Conservation (phyloP, 1,140 invertebrate species). For the Cyclina sinensis region DNA sequence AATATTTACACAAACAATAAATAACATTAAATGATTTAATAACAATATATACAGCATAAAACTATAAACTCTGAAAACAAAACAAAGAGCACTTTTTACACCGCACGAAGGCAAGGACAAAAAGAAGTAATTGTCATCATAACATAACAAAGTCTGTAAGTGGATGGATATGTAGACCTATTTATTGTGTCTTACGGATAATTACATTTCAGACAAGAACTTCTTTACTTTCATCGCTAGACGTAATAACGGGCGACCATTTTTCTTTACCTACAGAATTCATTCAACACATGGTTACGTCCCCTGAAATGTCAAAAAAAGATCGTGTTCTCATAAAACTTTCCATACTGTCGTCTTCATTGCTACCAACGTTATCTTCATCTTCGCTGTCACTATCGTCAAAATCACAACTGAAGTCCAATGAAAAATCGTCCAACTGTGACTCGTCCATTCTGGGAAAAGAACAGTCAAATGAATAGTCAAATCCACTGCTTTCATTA, state of each 20-base stretch:
- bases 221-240: no score
- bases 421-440: slow-evolving; percentile 16
- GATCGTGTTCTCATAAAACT: slow-evolving; percentile 39
- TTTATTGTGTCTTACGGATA: no score
- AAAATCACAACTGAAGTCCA: slow-evolving; percentile 38
- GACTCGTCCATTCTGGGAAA: slow-evolving; percentile 57
- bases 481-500: slow-evolving; percentile 3
- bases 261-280: no score
- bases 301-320: background rate
- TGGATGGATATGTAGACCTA: no score
- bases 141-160: no score
- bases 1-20: background rate
- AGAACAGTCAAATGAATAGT: slow-evolving; percentile 57
- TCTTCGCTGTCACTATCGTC: slow-evolving; percentile 26
- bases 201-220: no score
- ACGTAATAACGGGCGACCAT: no score
- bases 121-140: no score
- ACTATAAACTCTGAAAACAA: background rate
- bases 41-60: slow-evolving; percentile 3
- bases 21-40: background rate
- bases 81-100: slow-evolving; percentile 3
- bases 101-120: background rate
- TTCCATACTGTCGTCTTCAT: slow-evolving; percentile 35
- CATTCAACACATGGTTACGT: background rate
- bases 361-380: background rate